Percentiles rank a stretch among this genome's conserved stretches.
Evolutionary conservation across 2,797 vertebrate species (phyloP).

Genomic region (Phalloptychus januarius): DNA sequence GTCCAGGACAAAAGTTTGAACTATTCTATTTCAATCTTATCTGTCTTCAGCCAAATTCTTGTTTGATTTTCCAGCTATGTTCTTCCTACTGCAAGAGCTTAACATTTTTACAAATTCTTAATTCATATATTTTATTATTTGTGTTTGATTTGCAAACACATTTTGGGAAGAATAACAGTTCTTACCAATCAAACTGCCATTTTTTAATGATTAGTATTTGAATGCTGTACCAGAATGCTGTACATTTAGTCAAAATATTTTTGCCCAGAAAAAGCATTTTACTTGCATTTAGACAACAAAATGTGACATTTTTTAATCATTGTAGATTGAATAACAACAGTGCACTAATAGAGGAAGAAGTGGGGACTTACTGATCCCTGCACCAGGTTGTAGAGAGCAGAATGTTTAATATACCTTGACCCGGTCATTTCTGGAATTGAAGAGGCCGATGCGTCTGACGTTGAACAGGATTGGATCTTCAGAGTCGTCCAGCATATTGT

Average conservation of each 20-base stretch:
- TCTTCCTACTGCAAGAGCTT: neutral
- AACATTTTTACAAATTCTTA: neutral
- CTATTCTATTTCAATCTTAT: neutral
- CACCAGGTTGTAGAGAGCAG: neutral
- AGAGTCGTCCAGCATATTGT: conserved; percentile 94
- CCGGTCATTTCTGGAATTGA: conserved; percentile 90
- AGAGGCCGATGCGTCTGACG: conserved; percentile 90
- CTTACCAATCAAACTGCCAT: neutral
- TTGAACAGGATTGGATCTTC: conserved; percentile 92
- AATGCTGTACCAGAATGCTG: neutral
- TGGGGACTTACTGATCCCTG: neutral
- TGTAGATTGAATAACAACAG: too few species aligned
- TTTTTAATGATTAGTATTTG: neutral
- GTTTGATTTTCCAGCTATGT: neutral
- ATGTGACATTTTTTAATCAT: neutral
- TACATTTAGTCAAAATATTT: neutral
- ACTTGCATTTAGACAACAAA: neutral
- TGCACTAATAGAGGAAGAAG: too few species aligned
- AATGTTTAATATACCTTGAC: conserved; percentile 84
- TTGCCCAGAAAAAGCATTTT: neutral
- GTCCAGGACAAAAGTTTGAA: neutral
- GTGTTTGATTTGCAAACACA: neutral
- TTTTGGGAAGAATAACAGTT: neutral
- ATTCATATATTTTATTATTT: neutral
- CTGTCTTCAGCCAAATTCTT: neutral